These are phyloP conservation scores for Pollimyrus isidori DNA, from an alignment of 2,113 vertebrate genomes.

Conservation along the genomic window DNA sequence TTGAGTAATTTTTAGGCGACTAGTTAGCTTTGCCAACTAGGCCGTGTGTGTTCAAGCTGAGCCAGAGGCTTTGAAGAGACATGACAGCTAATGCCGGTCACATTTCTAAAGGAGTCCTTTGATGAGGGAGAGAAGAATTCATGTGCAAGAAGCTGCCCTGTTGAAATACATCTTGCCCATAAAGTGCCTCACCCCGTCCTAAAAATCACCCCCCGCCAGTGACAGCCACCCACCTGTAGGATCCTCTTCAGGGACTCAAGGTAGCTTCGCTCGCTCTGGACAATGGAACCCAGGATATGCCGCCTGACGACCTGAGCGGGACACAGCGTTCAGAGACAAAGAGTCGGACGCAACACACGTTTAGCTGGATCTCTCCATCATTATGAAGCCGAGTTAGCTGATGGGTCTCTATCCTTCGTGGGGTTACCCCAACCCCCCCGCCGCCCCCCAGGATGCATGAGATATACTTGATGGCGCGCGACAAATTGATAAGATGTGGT, in stretches of 20 bases:
- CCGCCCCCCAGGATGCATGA: neutral
- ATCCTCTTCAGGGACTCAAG: constrained; percentile 72
- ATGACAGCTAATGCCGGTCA: no score
- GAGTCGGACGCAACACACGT: neutral
- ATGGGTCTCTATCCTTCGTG: neutral
- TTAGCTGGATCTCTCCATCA: neutral
- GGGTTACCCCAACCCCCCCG: neutral
- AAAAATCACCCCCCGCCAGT: neutral
- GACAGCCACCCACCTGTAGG: constrained; percentile 58
- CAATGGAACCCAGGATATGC: constrained; percentile 85
- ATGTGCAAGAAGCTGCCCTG: neutral
- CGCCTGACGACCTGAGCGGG: constrained; percentile 74
- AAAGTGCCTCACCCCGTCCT: neutral
- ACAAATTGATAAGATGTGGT: neutral
- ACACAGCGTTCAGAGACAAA: neutral
- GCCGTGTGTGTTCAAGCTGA: neutral
- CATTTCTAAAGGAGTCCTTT: neutral
- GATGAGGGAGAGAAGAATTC: neutral
- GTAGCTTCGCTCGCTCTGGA: constrained; percentile 82
- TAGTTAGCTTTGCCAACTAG: neutral
- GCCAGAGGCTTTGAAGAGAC: neutral
- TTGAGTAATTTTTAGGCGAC: neutral
- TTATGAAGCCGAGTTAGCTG: neutral
- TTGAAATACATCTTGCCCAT: neutral
- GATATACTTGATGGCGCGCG: neutral